A percentile compares a stretch with the other conserved stretches of the same genome.
Evolutionary conservation across 2,797 vertebrate species (phyloP).

Genomic region (Hydrophis major): DNA sequence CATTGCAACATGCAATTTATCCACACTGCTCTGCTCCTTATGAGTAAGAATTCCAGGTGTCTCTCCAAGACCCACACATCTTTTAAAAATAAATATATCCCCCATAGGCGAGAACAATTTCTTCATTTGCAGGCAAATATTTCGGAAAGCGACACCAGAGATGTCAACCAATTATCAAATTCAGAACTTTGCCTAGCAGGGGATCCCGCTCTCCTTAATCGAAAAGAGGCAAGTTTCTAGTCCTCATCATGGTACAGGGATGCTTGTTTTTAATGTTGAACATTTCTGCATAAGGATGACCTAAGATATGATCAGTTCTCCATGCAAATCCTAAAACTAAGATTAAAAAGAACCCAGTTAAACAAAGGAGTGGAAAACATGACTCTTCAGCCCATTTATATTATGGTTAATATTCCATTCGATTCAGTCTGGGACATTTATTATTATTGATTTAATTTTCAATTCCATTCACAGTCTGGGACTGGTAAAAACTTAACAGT

Average conservation of each 20-base stretch:
- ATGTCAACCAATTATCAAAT: not conserved
- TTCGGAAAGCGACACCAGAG: not conserved
- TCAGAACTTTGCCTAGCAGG: not conserved
- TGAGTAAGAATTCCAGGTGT: not conserved
- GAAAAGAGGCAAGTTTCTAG: not conserved
- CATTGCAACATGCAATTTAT: not conserved
- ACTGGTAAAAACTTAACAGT: no score
- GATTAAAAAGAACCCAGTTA: not conserved
- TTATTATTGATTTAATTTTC: no score
- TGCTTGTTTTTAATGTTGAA: not conserved
- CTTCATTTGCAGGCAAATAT: not conserved
- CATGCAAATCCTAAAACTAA: not conserved
- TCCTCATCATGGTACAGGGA: not conserved
- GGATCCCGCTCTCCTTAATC: not conserved
- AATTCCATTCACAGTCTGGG: no score
- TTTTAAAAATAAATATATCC: not conserved
- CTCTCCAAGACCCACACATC: not conserved
- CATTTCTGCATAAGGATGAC: not conserved
- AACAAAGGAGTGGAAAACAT: not conserved
- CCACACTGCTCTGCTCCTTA: not conserved
- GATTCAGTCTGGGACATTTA: no score
- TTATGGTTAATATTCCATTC: no score
- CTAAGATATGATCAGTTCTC: not conserved
- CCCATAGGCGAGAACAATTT: not conserved
- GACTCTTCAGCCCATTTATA: no score